These are phyloP conservation scores for Cichlasoma orientale DNA, from an alignment of 2,797 vertebrate species.

Conservation along the genomic window DNA sequence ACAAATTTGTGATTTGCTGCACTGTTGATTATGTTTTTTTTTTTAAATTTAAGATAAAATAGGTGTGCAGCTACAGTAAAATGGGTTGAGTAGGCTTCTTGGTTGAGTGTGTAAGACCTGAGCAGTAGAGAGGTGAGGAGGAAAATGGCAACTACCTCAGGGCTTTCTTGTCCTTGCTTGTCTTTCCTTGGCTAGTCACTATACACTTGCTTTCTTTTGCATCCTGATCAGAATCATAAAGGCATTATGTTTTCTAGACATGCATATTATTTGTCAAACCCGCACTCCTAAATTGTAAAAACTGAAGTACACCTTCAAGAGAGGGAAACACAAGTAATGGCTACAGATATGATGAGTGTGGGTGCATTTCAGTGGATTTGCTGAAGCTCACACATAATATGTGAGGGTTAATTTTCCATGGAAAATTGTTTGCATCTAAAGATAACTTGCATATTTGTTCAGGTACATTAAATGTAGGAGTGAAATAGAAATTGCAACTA, in stretches of 20 bases:
- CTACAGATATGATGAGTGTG: neutral
- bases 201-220: conserved; percentile 20
- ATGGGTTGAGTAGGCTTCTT: neutral
- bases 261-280: conserved; percentile 17
- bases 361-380: conserved; percentile 2
- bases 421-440: conserved; percentile 15
- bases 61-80: neutral
- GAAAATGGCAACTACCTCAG: neutral
- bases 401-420: conserved; percentile 11
- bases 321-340: neutral
- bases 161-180: conserved; percentile 1
- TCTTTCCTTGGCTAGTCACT: conserved; percentile 20
- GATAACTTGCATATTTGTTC: conserved; percentile 4
- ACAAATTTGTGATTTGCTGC: neutral
- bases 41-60: neutral
- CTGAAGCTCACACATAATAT: conserved; percentile 3
- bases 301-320: neutral
- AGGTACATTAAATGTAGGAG: conserved; percentile 4
- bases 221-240: conserved; percentile 21
- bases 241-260: conserved; percentile 13
- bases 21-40: neutral
- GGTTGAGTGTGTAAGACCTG: conserved; percentile 14
- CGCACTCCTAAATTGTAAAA: neutral
- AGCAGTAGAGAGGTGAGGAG: neutral
- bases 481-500: neutral